Evolutionary conservation across 2,113 vertebrate species (phyloP), one percentile per base, ranked within the genome.

Genomic region (Phalacrocorax aristotelis): DNA sequence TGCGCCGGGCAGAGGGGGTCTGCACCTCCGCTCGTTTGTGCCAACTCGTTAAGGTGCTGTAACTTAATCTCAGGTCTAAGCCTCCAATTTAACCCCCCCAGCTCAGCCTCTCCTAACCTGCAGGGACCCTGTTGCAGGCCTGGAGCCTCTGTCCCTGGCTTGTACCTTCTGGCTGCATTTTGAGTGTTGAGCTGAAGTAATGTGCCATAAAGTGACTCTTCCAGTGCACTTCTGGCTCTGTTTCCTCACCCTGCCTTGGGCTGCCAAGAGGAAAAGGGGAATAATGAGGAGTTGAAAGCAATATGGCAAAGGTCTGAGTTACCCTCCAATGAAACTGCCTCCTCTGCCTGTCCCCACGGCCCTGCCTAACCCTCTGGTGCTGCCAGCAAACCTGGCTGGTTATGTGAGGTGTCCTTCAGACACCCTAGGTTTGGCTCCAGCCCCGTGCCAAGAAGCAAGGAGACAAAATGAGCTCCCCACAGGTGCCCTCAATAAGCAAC

Each of bases 21-120:
- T 0, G 3, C 9, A 29, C 23, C 16, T 32, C 42, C 1, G 0
- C 29, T 70, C 13, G 0, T 64, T 64, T 52, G 14, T 22, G 34
- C 42, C 55, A 69, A 6, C 36, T 65, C 4, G 0, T 71, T 64
- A 58, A 70, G 44, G 7, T 32, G 34, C 34, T 81, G 22, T 60
- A 44, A 89, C 44, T 44, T 57, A 46, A 78, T 40, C 27, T 82
- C 1, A 0, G 42, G 17, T 51, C 58, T 71, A 49, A 66, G 13
- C 20, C 27, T 51, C 55, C 34, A 26, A 3, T 70, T 75, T 57
- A 80, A 22, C 2, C 13, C 23, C 22, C 10, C 27, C 3, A 1
- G 21, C 29, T 87, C 60, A 57, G 54, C 49, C 16, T 58, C 16
- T 64, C 25, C 26, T 29, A 62, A 69, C 29, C 10, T 2, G 0